Conservation (phyloP, 2,797 vertebrate species). For the Diplodus sargus region DNA sequence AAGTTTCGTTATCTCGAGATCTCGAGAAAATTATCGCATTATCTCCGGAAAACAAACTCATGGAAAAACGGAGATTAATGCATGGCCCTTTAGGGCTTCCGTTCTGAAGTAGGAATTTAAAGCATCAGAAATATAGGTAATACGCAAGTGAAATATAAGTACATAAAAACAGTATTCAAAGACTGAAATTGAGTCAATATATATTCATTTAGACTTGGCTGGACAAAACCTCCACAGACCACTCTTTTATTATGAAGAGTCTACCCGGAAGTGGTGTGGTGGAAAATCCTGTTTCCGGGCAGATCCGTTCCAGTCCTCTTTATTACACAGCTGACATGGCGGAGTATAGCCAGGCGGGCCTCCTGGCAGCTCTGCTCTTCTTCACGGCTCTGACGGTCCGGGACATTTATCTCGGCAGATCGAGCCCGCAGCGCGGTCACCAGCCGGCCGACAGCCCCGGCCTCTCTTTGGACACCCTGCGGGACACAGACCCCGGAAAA, state of each 20-base stretch:
- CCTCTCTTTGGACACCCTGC: constrained; percentile 22
- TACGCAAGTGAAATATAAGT: too few species aligned
- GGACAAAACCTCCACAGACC: too few species aligned
- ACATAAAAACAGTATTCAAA: not conserved
- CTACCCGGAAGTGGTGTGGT: not conserved
- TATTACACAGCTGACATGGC: constrained; percentile 71
- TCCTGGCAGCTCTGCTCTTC: constrained; percentile 83
- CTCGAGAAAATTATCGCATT: too few species aligned
- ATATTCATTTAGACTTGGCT: not conserved
- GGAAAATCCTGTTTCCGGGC: fast-evolving
- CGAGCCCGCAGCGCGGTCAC: constrained; percentile 43
- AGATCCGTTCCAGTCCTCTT: too few species aligned
- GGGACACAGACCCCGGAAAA: constrained; percentile 56
- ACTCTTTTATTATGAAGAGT: constrained; percentile 8
- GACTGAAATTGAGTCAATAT: not conserved
- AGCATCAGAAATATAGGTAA: too few species aligned
- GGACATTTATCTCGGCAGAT: constrained; percentile 81
- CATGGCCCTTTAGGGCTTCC: too few species aligned
- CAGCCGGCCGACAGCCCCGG: constrained; percentile 43
- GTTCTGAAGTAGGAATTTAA: not conserved
- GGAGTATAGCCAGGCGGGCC: constrained; percentile 80
- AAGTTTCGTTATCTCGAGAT: too few species aligned
- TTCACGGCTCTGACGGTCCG: constrained; percentile 81
- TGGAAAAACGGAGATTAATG: too few species aligned
- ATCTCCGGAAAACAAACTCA: too few species aligned